Percentiles rank a stretch among this genome's conserved stretches.
These are phyloP conservation scores for Microdon myrmicae DNA, from an alignment of 2,888 invertebrate species.

Conservation along the genomic window DNA sequence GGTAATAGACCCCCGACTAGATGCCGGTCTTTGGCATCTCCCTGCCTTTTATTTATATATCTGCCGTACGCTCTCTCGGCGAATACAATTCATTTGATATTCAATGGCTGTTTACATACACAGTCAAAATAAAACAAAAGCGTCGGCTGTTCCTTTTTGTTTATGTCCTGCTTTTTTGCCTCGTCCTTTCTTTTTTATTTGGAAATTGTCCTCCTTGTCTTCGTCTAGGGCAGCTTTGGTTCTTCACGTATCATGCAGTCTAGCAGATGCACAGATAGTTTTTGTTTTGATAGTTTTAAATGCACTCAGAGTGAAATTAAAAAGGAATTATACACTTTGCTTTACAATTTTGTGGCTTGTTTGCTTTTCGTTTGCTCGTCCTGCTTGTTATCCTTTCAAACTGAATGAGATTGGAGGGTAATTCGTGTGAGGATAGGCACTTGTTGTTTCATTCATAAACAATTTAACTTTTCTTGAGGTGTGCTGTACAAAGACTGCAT, in stretches of 20 bases:
- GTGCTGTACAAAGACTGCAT: slow-evolving; percentile 18
- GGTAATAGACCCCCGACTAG: slow-evolving; percentile 29
- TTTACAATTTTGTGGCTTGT: slow-evolving; percentile 57
- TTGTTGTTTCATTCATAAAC: slow-evolving; percentile 28
- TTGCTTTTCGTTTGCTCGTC: slow-evolving; percentile 57
- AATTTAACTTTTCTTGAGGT: slow-evolving; percentile 39
- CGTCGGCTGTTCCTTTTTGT: slow-evolving; percentile 22
- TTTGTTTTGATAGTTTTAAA: slow-evolving; percentile 56
- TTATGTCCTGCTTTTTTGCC: not conserved
- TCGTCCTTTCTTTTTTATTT: slow-evolving; percentile 11
- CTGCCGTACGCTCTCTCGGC: slow-evolving; percentile 30
- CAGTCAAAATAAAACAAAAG: no score
- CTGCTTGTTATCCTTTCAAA: slow-evolving; percentile 7
- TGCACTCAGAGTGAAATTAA: slow-evolving; percentile 64
- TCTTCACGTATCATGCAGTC: slow-evolving; percentile 22
- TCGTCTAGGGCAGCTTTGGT: slow-evolving; percentile 15
- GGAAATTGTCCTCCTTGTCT: slow-evolving; percentile 37
- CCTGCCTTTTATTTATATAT: slow-evolving; percentile 1
- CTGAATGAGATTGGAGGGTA: slow-evolving; percentile 3
- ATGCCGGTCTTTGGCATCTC: slow-evolving; percentile 25
- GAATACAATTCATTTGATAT: slow-evolving; percentile 49
- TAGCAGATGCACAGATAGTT: slow-evolving; percentile 40
- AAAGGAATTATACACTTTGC: slow-evolving; percentile 65
- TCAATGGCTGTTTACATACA: slow-evolving; percentile 36
- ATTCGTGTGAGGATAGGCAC: slow-evolving; percentile 2